Conservation (phyloP, 2,113 vertebrate species). For the Thunnus maccoyii region DNA sequence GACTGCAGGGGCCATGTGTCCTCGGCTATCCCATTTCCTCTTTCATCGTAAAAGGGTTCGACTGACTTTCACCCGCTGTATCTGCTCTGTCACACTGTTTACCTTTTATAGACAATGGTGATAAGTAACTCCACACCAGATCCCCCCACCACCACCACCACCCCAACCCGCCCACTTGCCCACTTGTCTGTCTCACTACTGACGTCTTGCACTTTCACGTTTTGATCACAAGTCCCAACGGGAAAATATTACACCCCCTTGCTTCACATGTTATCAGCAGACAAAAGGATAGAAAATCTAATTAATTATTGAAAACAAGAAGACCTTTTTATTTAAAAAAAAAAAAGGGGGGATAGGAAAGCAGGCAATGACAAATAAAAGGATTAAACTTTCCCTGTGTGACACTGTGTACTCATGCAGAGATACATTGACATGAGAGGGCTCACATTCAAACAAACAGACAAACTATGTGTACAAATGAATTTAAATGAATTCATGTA, state of each 20-base stretch:
- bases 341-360: neutral
- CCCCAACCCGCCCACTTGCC: constrained; percentile 17
- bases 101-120: constrained; percentile 88
- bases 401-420: constrained; percentile 9
- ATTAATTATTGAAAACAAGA: constrained; percentile 46
- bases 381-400: constrained; percentile 55
- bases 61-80: constrained; percentile 82
- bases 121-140: constrained; percentile 78
- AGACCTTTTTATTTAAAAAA: constrained; percentile 25
- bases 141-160: constrained; percentile 4
- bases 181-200: constrained; percentile 41
- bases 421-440: constrained; percentile 1
- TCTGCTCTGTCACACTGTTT: constrained; percentile 81
- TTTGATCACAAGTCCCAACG: constrained; percentile 58
- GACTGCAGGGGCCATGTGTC: constrained; percentile 88
- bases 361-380: constrained; percentile 52
- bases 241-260: constrained; percentile 46
- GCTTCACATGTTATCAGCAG: constrained; percentile 22
- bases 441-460: constrained; percentile 9
- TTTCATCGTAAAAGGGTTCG: constrained; percentile 85
- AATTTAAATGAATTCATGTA: neutral
- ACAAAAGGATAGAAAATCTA: constrained; percentile 27
- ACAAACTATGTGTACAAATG: neutral
- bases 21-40: constrained; percentile 90
- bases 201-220: constrained; percentile 43